Evolutionary conservation across 2,888 invertebrate genomes (phyloP), one percentile per base, ranked within the genome.

Genomic region (Oscheius myriophilus): DNA sequence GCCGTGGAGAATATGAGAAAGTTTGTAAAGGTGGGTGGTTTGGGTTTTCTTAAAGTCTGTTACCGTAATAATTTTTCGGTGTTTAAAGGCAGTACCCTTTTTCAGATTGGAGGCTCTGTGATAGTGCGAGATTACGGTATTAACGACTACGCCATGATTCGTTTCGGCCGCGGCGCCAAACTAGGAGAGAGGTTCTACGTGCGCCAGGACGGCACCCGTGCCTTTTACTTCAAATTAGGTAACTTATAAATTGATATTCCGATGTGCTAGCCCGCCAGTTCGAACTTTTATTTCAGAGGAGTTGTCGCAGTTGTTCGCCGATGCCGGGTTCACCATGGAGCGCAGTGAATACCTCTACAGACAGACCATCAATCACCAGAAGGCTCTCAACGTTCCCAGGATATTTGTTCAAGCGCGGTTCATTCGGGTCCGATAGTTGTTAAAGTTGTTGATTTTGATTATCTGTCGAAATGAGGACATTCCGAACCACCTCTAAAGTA

Each of bases 191-290:
- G 83, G 49, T 93, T 95, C 81, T 98, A 97, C 87, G 93, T 94
- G 90, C 89, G 97, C 21, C 96, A 96, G 87, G 97, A 98, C 90
- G 96, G 96, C 0, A 97, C 96, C 0, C 91, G 95, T 91, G 89
- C 89, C 1, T 90, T 87, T 80, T 90, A 89, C 79, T 90, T 90
- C 80, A 85, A 87, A 21, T 73, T 83, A 76, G 88, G 88, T 88
- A 73, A 7, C 25, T 14, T 12, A 11, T 46, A n/a, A n/a, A n/a
- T n/a, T n/a, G n/a, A n/a, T n/a, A n/a, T n/a, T n/a, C n/a, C n/a
- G n/a, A n/a, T n/a, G n/a, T n/a, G n/a, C n/a, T n/a, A n/a, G n/a
- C n/a, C n/a, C 26, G 57, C 25, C 16, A 43, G 7, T 51, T 25
- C 1, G 26, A 25, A 54, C 41, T 23, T 21, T 16, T 11, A 43